Conservation (phyloP, 1,140 invertebrate genomes). For the Drosophila auraria region DNA sequence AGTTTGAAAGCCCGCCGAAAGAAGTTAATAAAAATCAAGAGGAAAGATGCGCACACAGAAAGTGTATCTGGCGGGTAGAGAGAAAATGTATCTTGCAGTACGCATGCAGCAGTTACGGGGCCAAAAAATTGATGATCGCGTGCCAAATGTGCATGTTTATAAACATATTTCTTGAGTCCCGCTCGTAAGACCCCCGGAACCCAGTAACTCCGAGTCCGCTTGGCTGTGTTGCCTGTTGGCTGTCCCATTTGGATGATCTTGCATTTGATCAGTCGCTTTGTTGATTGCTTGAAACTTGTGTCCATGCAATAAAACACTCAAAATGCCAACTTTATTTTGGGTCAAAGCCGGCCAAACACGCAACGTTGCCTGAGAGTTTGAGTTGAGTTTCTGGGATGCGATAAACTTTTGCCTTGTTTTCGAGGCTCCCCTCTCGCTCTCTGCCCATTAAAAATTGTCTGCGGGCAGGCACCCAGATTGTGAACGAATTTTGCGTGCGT, state of each 20-base stretch:
- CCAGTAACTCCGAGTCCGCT: constrained; percentile 15
- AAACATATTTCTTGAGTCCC: constrained; percentile 71
- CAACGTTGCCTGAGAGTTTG: constrained; percentile 72
- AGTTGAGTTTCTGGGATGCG: constrained; percentile 41
- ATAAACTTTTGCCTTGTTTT: constrained; percentile 68
- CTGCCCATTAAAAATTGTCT: constrained; percentile 41
- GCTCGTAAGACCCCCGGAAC: constrained; percentile 7
- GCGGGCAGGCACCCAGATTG: constrained; percentile 24
- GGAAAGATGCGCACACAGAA: constrained; percentile 52
- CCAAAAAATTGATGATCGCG: constrained; percentile 77
- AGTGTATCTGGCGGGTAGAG: constrained; percentile 58
- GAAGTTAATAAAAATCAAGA: constrained; percentile 13
- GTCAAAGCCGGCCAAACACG: constrained; percentile 78
- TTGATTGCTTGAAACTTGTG: constrained; percentile 82
- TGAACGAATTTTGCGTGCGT: constrained; percentile 76
- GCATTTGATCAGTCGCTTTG: constrained; percentile 82
- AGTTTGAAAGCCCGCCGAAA: constrained; percentile 1
- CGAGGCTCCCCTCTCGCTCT: background rate
- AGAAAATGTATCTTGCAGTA: constrained; percentile 69
- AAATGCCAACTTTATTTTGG: constrained; percentile 83
- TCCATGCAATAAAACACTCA: constrained; percentile 83
- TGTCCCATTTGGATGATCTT: constrained; percentile 79
- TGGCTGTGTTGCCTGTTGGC: constrained; percentile 24
- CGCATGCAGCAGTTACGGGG: constrained; percentile 58
- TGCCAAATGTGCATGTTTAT: constrained; percentile 83